Base-by-base conservation (phyloP, 2,888 invertebrate species). In the Phorcus lineatus region DNA sequence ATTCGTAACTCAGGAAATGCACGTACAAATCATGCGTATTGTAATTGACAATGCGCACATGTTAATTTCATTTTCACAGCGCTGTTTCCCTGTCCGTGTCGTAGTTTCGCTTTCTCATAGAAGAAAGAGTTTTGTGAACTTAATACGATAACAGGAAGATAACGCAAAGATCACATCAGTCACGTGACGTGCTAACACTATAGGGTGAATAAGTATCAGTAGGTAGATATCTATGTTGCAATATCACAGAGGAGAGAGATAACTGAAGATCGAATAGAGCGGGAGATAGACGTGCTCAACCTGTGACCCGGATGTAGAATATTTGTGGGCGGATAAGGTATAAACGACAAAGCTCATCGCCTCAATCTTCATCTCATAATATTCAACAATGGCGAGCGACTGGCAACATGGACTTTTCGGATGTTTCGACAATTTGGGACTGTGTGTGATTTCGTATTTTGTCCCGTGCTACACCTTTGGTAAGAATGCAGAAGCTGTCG, bases 401-500 rank as follows among this genome's bases (percentile, higher is more conserved):
- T 87, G 85, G 83, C 80, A 84, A 55, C 83, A 86, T 67, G 78
- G 83, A 22, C 55, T 87, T 11, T 84, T 77, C 19, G 85, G 84
- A 17, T 87, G 87, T 70, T 87, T 87, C 78, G 82, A 84, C 81
- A 87, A 87, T 78, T 31, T 83, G 22, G 85, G 85, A 17, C 53
- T 86, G 17, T 87, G 87, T 74, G 54, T 87, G 16, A 81, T 87
- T 74, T 84, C 84, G 11, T 87, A 85, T 76, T 78, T 86, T 28
- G 83, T 85, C 17, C 87, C 87, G 0, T 87, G 87, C 79, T 87
- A 87, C 84, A 85, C 86, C 1, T 87, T 87, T 74, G 87, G 85
- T 53, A 90, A 90, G 78, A 89, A 86, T 57, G 88, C 88, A 53
- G 89, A 90, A 80, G 85, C 84, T 0, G 88, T 88, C 40, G 89